Base-by-base conservation (phyloP, 2,888 invertebrate genomes). In the Pomacea canaliculata region DNA sequence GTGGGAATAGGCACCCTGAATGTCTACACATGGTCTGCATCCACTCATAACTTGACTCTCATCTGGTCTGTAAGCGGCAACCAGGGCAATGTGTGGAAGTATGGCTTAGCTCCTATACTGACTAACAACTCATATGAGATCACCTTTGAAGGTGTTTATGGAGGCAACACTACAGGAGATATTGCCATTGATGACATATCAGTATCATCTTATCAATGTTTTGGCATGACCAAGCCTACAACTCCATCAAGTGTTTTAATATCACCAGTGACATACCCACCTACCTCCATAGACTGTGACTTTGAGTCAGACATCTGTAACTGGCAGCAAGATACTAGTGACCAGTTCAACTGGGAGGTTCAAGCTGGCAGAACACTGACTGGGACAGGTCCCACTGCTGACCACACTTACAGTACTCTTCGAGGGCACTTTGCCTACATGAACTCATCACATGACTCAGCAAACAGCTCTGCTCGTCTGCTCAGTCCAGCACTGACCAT, bases 181-280 rank as follows among this genome's bases (percentile, higher is more conserved):
- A 88, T 90, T 71, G 88, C 89, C 69, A 82, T 90, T 51, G 90
- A 90, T 84, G 90, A 90, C 80, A 80, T 90, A 19, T 69, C 66
- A 3, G 76, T 85, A 19, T 74, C 77, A 8, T 72, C 71, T 12
- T 80, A 79, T 12, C 70, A 78, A 0, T 88, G 87, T 69, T 68
- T 78, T 37, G 79, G 77, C n/a, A 59, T 82, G 48, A 27, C 77
- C 19, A 69, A 80, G 10, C 76, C 74, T 51, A 74, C 81, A 48
- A 77, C 79, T 27, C 79, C 85, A 16, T 73, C 84, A 48, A 70
- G 68, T 7, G n/a, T n/a, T n/a, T 73, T 65, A 51, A 78, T 83
- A 19, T 80, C 83, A 18, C 81, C 82, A 12, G 76, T 84, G 27
- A 79, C 83, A 7, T 86, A 85, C 77, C 85, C 86, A 51, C 82